Conservation (phyloP, 37 sponge, comb jelly and placozoan species). For the Crambe crambe region DNA sequence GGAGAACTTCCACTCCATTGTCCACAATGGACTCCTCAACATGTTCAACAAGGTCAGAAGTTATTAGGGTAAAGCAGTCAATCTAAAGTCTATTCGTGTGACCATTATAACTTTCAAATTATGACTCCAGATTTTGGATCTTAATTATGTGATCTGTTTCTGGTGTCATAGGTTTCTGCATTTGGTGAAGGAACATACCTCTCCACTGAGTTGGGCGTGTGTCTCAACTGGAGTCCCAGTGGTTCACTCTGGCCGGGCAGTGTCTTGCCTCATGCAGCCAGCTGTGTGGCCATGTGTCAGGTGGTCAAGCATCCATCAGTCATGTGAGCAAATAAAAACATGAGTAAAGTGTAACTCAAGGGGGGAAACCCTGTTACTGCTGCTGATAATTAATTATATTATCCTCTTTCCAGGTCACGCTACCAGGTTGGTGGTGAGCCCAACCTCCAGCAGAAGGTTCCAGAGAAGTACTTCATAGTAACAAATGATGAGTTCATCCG, state of each 20-base stretch:
- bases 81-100: too few relatives aligned
- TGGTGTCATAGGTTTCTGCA: constrained; percentile 16
- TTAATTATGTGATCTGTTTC: neutral
- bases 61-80: too few relatives aligned
- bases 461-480: constrained; percentile 82
- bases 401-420: constrained; percentile 6
- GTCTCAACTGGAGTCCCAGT: constrained; percentile 81
- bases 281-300: constrained; percentile 82
- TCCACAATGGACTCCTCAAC: constrained; percentile 83
- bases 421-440: constrained; percentile 41
- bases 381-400: neutral
- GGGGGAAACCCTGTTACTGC: neutral
- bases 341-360: neutral
- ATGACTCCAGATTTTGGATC: neutral
- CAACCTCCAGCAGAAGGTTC: constrained; percentile 46
- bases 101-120: neutral
- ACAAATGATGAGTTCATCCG: constrained; percentile 65
- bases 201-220: constrained; percentile 74
- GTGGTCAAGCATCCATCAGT: constrained; percentile 77
- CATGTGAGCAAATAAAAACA: constrained; percentile 21
- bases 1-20: constrained; percentile 88
- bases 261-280: constrained; percentile 40
- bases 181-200: constrained; percentile 93
- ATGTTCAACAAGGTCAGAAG: constrained; percentile 79
- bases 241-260: constrained; percentile 62